Base-by-base conservation (phyloP, 2,113 vertebrate species). In the Psittacara wagleri region DNA sequence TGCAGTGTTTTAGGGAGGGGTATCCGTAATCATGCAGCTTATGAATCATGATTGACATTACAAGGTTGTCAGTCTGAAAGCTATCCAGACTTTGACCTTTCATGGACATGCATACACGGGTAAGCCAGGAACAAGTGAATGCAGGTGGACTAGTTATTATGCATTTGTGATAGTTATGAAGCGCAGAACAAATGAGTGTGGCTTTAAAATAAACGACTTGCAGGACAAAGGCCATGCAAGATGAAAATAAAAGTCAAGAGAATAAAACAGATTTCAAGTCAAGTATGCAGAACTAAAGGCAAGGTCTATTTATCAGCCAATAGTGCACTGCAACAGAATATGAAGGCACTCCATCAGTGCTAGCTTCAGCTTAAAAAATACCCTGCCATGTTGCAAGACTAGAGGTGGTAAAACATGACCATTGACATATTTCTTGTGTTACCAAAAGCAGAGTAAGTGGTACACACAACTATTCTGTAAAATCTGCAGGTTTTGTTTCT, bases 1-100 rank as follows among this genome's bases (percentile, higher is more conserved):
- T 95, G 55, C 77, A 89, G 3, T 75, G 77, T 85, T 95, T 96
- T 87, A 95, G 77, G 95, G 86, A 89, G 91, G 73, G 69, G 69
- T 72, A 85, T 91, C 76, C 66, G 69, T 89, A 91, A 95, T 82
- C 86, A 29, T 41, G 52, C 33, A 87, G 74, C 14, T 92, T 64
- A 87, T 89, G 74, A 96, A 91, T 95, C 94, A 84, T 76, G 57
- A 64, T 20, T 87, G 78, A 84, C 55, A 79, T 79, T 64, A 64
- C 7, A 57, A 82, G n/a, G 52, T 48, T 91, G 35, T 72, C 62
- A 90, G 66, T 51, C 48, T 91, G 75, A 92, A 86, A 87, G 69
- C 29, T 78, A 17, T n/a, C 35, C 22, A 55, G 43, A 25, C 80
- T 81, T 91, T 88, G 76, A 75, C 69, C 64, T 63, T 55, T n/a